Evolutionary conservation across 2,888 invertebrate genomes (phyloP).

Genomic region (Hirudinaria manillensis): DNA sequence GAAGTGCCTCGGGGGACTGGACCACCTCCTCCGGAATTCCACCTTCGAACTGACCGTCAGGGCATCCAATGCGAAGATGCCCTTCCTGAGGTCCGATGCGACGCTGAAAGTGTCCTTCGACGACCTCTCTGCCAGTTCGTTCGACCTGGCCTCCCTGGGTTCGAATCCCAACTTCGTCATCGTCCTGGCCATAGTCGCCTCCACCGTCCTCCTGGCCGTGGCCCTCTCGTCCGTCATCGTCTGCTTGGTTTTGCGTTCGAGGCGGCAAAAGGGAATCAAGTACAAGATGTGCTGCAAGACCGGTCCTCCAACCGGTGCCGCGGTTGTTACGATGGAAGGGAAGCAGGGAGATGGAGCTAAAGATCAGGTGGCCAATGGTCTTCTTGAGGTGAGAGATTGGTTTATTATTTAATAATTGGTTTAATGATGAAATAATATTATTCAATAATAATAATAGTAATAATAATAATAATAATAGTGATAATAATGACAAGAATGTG

Average conservation of each 20-base stretch:
- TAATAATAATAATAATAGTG: too few species aligned
- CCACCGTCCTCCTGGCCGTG: background rate
- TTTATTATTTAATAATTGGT: too few species aligned
- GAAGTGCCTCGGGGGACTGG: background rate
- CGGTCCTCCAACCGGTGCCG: background rate
- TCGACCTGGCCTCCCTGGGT: background rate
- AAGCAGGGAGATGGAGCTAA: too few species aligned
- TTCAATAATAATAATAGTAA: too few species aligned
- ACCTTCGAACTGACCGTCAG: background rate
- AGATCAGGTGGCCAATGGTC: too few species aligned
- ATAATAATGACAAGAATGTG: too few species aligned
- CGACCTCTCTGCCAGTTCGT: background rate
- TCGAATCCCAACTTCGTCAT: conserved; percentile 1
- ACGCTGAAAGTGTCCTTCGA: background rate
- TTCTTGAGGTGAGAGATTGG: too few species aligned
- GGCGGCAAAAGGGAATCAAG: background rate
- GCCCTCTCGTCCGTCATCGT: background rate
- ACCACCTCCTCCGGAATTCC: background rate
- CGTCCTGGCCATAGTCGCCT: conserved; percentile 10
- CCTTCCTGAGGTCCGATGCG: background rate
- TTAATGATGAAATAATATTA: too few species aligned
- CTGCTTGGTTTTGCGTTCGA: background rate
- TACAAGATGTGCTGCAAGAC: conserved; percentile 11
- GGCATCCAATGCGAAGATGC: background rate
- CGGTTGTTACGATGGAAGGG: too few species aligned